Evolutionary conservation across 1,140 invertebrate species (phyloP), one percentile per base, ranked within the genome.

Genomic region (Vanessa tameamea): DNA sequence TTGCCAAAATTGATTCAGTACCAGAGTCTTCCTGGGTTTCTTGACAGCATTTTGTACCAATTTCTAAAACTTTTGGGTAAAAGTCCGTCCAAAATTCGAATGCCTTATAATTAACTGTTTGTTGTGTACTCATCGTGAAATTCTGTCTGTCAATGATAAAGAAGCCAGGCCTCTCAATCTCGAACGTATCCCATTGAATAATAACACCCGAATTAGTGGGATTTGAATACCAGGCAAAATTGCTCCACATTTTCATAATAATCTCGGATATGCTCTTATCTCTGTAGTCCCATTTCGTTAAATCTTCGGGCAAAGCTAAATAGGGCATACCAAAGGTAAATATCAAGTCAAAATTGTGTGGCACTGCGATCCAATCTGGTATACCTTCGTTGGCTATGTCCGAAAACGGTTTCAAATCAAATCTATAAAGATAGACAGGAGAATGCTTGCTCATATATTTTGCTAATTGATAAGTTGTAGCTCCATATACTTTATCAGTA

Each of bases 61-160:
- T 94, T 80, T 95, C 93, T 0, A 96, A 79, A 13, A 97, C 94
- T 85, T 94, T 95, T 0, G 96, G 96, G 86, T 96, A 97, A 82
- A 96, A 96, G 50, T 96, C 94, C 80, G 96, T 96, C 96, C 96
- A 97, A 90, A 97, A 97, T 55, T 95, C 94, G 75, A 97, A 94
- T 11, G 95, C 94, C 82, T 95, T 96, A 82, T 96, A 96, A 89
- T 97, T 95, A 1, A 96, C 93, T 12, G 89, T 93, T 1, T 87
- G 91, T 1, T 94, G 80, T 69, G 95, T 94, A 75, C 95, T 95
- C 94, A 97, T 96, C 69, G 95, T 95, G 75, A 96, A 95, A 75
- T 94, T 96, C 66, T 90, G 82, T 64, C 94, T 94, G 79, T 97
- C 95, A 48, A 97, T 95, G 15, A 96, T 94, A 31, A 97, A 91